Percentiles rank a stretch among this genome's conserved stretches.
These are phyloP conservation scores for Platysternon megacephalum DNA, from an alignment of 2,113 vertebrate species.

Conservation along the genomic window DNA sequence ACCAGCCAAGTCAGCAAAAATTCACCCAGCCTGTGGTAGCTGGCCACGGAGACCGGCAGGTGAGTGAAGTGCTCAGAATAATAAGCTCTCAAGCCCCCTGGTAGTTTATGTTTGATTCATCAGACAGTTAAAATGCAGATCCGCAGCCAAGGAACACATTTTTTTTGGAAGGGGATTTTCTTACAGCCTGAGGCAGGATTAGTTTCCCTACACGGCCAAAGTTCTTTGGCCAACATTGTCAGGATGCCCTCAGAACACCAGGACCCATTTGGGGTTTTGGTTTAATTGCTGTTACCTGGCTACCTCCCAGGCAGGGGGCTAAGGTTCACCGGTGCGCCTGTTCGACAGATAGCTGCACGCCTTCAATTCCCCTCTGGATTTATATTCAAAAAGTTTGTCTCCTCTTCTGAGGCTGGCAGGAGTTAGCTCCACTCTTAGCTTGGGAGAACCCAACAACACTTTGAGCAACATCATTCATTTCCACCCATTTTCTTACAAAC, in stretches of 20 bases:
- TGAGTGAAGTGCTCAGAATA: conserved; percentile 60
- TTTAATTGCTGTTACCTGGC: not conserved
- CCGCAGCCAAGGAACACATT: conserved; percentile 47
- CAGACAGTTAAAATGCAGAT: conserved; percentile 8
- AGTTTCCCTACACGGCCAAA: conserved; percentile 1
- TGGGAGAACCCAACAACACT: not conserved
- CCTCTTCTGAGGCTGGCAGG: not conserved
- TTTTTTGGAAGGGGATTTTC: conserved; percentile 44
- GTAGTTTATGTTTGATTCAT: conserved; percentile 45
- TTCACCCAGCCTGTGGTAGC: conserved; percentile 19
- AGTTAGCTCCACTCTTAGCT: not conserved
- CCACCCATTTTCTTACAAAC: not conserved
- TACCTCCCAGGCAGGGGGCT: not conserved
- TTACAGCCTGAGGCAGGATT: conserved; percentile 14
- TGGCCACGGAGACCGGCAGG: conserved; percentile 36
- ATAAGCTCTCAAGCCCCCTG: conserved; percentile 32
- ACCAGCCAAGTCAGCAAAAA: conserved; percentile 68
- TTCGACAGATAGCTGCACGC: not conserved
- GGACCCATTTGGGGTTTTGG: not conserved
- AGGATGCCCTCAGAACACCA: not conserved
- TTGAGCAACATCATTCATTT: not conserved
- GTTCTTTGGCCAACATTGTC: not conserved
- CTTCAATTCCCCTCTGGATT: not conserved
- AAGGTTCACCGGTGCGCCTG: not conserved
- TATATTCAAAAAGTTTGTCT: not conserved